These are phyloP conservation scores for Eospalax fontanierii DNA, from an alignment of 2,797 vertebrate species.

Conservation along the genomic window DNA sequence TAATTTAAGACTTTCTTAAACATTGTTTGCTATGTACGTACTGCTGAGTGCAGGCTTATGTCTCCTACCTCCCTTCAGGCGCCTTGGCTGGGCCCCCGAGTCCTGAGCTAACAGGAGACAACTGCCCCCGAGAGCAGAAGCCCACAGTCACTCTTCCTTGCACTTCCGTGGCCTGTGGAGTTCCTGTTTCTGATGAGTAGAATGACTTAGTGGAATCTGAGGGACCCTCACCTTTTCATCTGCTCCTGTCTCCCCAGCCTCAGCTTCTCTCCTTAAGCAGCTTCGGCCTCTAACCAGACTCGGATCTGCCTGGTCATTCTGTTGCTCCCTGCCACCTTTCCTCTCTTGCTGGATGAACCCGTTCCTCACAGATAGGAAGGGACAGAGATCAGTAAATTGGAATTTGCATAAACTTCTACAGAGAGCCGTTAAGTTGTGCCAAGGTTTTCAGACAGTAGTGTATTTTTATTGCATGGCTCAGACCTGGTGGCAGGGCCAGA, in stretches of 20 bases:
- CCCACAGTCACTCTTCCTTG: neutral
- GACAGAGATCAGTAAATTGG: neutral
- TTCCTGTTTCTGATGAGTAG: slow-evolving; percentile 14
- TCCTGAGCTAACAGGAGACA: neutral
- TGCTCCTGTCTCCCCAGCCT: slow-evolving; percentile 5
- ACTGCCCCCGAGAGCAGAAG: neutral
- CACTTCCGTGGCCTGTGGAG: neutral
- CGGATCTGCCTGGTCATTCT: neutral
- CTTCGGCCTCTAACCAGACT: neutral
- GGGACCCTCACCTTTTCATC: slow-evolving; percentile 33
- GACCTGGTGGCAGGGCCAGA: neutral
- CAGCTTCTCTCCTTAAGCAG: neutral
- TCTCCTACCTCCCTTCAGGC: neutral
- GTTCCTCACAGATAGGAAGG: neutral
- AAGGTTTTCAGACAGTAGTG: neutral
- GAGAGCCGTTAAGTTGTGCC: neutral
- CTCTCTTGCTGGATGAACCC: neutral
- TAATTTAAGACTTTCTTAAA: neutral
- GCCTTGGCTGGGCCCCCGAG: neutral
- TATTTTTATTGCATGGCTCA: slow-evolving; percentile 66
- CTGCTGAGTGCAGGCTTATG: neutral
- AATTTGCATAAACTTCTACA: slow-evolving; percentile 53
- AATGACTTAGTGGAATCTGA: slow-evolving; percentile 31
- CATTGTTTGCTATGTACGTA: neutral
- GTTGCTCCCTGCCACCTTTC: neutral